Conservation (phyloP, 2,797 vertebrate genomes). For the Argyrosomus regius region DNA sequence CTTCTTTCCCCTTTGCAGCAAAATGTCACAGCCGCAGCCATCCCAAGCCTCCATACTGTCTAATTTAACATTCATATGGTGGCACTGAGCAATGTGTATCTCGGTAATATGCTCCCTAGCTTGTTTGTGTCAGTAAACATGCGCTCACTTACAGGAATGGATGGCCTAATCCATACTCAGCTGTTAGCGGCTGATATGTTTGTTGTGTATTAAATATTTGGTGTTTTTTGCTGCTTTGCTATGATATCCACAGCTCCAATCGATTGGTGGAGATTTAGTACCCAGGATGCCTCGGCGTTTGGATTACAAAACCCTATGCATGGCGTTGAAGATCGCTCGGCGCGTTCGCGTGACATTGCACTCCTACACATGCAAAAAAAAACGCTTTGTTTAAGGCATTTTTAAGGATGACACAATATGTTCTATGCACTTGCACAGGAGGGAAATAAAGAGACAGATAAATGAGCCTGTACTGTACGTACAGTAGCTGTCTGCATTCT, state of each 20-base stretch:
- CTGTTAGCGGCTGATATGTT: slow-evolving; percentile 78
- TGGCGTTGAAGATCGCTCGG: slow-evolving; percentile 74
- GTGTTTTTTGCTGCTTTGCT: slow-evolving; percentile 66
- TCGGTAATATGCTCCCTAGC: slow-evolving; percentile 58
- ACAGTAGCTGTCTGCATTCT: not conserved
- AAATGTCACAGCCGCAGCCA: slow-evolving; percentile 36
- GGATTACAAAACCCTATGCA: slow-evolving; percentile 81
- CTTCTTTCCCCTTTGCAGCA: slow-evolving; percentile 32
- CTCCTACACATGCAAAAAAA: slow-evolving; percentile 59
- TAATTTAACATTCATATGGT: slow-evolving; percentile 69
- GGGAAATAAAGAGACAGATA: slow-evolving; percentile 48
- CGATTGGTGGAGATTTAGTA: slow-evolving; percentile 82
- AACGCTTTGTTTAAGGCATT: slow-evolving; percentile 54
- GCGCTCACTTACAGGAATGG: slow-evolving; percentile 72
- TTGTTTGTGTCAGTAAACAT: slow-evolving; percentile 77
- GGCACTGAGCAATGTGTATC: slow-evolving; percentile 57
- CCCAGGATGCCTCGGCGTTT: slow-evolving; percentile 79
- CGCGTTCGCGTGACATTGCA: slow-evolving; percentile 33
- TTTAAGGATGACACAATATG: slow-evolving; percentile 61
- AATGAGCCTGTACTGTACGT: slow-evolving; percentile 40
- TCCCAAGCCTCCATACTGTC: slow-evolving; percentile 50
- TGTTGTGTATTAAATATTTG: slow-evolving; percentile 76
- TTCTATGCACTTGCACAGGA: slow-evolving; percentile 30
- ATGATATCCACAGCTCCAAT: slow-evolving; percentile 78
- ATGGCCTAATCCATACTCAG: slow-evolving; percentile 76